Conservation (phyloP, 2,113 vertebrate species). For the Sinocyclocheilus maitianheensis region DNA sequence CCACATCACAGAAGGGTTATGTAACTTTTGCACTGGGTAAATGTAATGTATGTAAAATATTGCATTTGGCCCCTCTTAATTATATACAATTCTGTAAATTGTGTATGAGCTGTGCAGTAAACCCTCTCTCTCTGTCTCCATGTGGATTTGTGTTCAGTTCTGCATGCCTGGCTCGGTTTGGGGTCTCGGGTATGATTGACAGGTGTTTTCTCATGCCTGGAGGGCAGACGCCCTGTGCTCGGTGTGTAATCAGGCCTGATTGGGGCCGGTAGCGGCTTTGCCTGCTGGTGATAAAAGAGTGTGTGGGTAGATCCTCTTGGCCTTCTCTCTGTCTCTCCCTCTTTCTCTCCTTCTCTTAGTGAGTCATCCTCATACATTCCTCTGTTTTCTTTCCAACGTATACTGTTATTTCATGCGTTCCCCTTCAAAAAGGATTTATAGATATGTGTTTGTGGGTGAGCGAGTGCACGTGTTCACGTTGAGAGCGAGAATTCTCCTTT, state of each 20-base stretch:
- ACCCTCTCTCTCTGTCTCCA: background rate
- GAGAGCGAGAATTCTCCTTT: background rate
- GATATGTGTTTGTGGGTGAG: constrained; percentile 22
- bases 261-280: background rate
- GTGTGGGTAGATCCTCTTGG: constrained; percentile 32
- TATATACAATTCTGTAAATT: background rate
- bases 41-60: background rate
- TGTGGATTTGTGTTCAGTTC: background rate
- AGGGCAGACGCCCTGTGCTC: background rate
- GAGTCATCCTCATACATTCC: background rate
- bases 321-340: background rate
- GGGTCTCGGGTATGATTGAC: constrained; percentile 1
- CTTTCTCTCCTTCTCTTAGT: background rate
- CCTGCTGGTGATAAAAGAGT: constrained; percentile 5
- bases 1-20: background rate
- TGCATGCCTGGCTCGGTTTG: constrained; percentile 1
- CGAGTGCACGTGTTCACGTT: background rate
- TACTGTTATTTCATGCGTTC: constrained; percentile 15
- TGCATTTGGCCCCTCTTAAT: background rate
- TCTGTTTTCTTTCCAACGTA: background rate
- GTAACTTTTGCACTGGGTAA: background rate
- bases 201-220: constrained; percentile 15
- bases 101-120: background rate
- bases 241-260: constrained; percentile 26
- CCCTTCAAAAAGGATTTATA: constrained; percentile 8